Base-by-base conservation (phyloP, 37 sponge, comb jelly and placozoan species). In the Halichondria panicea region DNA sequence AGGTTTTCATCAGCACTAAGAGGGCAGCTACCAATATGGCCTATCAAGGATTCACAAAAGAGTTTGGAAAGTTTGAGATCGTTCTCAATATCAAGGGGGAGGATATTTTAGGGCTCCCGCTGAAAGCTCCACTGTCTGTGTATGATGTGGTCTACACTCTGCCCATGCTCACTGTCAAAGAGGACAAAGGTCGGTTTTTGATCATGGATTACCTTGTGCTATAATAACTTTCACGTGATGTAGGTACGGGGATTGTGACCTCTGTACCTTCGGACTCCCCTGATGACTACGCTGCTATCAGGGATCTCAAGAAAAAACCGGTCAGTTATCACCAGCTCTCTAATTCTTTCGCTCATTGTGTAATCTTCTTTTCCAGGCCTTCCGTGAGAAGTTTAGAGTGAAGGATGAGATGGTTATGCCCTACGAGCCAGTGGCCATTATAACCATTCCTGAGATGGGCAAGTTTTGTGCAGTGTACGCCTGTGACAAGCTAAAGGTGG, bases 201-300 rank as follows among this genome's bases (percentile, higher is more conserved):
- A n/a, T 21, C 4, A 19, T 55, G 3, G 27, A 22, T 18, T 48
- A 48, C 15, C 15, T 48, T 48, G 15, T 48, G 11, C 13, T 15
- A 48, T 48, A 48, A 48, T 40, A n/a, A 36, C 22, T 34, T 7
- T 24, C 8, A 33, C 22, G 8, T 22, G 19, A 15, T 41, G n/a
- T 54, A 93, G 93, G 98, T 35, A 99, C 99, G 40, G 99, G 96
- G 22, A 80, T 99, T 6, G 99, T 99, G 63, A 99, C 99, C 7
- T 96, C 96, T 68, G 99, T 99, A 21, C 99, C 99, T n/a, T 93
- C 96, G 33, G 99, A 99, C 72, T 71, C 99, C 18, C 96, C 99
- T 48, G 99, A 95, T 82, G 99, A 99, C 72, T 99, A 80, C 70
- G 99, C 96, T 50, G 94, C 99, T 43, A 79, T 99, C 46, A 88